Evolutionary conservation across 2,888 invertebrate genomes (phyloP).

Genomic region (Drosophila neotestacea): DNA sequence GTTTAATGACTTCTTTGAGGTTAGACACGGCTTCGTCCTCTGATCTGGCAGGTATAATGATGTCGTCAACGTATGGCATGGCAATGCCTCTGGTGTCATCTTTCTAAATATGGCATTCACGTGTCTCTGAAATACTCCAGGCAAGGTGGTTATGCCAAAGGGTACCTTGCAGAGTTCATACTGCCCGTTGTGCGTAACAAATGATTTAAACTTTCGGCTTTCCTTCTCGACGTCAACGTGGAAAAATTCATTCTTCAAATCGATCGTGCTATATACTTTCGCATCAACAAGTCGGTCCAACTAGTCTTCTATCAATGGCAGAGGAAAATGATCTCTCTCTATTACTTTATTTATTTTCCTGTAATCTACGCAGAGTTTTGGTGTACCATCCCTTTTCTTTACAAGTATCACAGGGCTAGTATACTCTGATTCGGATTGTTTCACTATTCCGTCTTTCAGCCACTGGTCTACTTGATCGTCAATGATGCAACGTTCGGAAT

Average conservation of each 20-base stretch:
- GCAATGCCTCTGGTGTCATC: conserved; percentile 28
- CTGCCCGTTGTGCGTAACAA: conserved; percentile 29
- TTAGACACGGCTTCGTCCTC: not conserved
- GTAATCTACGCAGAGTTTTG: not conserved
- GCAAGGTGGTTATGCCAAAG: too few relatives aligned
- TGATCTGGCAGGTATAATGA: not conserved
- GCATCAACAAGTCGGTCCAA: conserved; percentile 42
- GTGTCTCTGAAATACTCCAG: conserved; percentile 15
- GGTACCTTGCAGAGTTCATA: too few relatives aligned
- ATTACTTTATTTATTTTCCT: conserved; percentile 6
- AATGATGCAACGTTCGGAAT: conserved; percentile 1
- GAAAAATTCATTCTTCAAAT: conserved; percentile 53
- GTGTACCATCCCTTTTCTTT: conserved; percentile 7
- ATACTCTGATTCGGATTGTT: not conserved
- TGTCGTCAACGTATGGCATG: conserved; percentile 21
- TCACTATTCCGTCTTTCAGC: not conserved
- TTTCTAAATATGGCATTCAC: conserved; percentile 39
- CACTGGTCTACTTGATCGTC: not conserved
- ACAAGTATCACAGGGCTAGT: conserved; percentile 3
- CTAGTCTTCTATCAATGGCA: conserved; percentile 51
- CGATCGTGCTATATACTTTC: conserved; percentile 45
- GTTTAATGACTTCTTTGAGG: not conserved
- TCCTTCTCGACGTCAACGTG: conserved; percentile 35
- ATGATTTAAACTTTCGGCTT: conserved; percentile 62
- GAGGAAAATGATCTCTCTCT: conserved; percentile 9